Evolutionary conservation across 2,113 vertebrate species (phyloP).

Genomic region (Dolichallabes microphthalmus): DNA sequence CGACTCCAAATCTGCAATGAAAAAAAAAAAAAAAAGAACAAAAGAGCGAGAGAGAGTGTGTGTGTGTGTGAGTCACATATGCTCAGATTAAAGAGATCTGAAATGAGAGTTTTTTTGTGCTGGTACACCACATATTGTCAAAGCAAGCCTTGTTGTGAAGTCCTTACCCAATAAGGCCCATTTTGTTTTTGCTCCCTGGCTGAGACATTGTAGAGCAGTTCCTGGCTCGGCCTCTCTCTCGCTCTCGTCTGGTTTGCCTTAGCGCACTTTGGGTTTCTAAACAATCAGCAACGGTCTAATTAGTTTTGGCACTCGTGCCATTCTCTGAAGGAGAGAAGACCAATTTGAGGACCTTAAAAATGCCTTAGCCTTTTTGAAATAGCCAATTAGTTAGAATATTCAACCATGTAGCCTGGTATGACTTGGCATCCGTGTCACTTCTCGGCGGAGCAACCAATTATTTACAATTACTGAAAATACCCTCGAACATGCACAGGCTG

Average conservation of each 20-base stretch:
- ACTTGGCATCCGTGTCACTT: slow-evolving; percentile 69
- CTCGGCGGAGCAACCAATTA: slow-evolving; percentile 63
- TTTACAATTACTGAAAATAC: slow-evolving; percentile 70
- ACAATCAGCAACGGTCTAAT: slow-evolving; percentile 75
- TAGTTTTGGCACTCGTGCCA: slow-evolving; percentile 72
- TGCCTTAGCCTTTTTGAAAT: slow-evolving; percentile 74
- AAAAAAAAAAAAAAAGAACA: slow-evolving; percentile 19
- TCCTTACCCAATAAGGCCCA: slow-evolving; percentile 63
- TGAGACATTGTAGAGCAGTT: slow-evolving; percentile 62
- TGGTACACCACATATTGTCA: slow-evolving; percentile 35
- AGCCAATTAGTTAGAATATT: slow-evolving; percentile 75
- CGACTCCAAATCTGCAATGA: slow-evolving; percentile 12
- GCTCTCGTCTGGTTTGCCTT: slow-evolving; percentile 68
- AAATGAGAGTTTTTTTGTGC: slow-evolving; percentile 33
- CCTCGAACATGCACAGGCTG: slow-evolving; percentile 53
- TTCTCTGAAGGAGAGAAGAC: slow-evolving; percentile 71
- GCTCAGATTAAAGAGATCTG: slow-evolving; percentile 38
- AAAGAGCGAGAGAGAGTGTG: slow-evolving; percentile 9
- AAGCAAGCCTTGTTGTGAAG: slow-evolving; percentile 34
- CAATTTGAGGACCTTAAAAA: slow-evolving; percentile 76
- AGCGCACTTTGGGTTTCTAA: slow-evolving; percentile 67
- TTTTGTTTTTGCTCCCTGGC: slow-evolving; percentile 59
- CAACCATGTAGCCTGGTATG: slow-evolving; percentile 67
- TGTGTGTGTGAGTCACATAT: slow-evolving; percentile 9
- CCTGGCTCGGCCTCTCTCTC: slow-evolving; percentile 59